Conservation (phyloP, 2,888 invertebrate genomes). For the Tuta absoluta region DNA sequence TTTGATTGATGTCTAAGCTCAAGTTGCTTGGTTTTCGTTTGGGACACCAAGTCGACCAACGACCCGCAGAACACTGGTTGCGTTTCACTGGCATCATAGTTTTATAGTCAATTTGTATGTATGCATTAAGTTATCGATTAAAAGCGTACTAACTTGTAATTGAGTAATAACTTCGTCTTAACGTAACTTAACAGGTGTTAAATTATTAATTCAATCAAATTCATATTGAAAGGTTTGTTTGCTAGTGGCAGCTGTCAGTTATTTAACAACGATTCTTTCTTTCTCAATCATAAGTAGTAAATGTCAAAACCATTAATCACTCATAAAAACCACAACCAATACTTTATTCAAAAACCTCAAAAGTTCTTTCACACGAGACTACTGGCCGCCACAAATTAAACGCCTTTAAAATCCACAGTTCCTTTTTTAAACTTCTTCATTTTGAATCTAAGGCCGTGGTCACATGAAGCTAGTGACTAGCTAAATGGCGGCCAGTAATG, state of each 20-base stretch:
- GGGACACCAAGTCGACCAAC: too few relatives aligned
- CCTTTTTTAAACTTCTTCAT: conserved; percentile 2
- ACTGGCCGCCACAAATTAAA: not conserved
- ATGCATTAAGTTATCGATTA: not conserved
- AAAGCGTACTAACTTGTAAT: not conserved
- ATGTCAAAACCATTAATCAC: conserved; percentile 8
- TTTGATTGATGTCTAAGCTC: conserved; percentile 9
- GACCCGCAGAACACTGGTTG: too few relatives aligned
- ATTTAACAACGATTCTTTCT: not conserved
- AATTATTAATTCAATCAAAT: not conserved
- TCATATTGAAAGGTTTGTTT: not conserved
- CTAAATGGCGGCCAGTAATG: conserved; percentile 43
- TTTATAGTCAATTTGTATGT: too few relatives aligned
- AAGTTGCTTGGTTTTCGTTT: not conserved
- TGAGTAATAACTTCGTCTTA: not conserved
- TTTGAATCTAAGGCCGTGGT: conserved; percentile 29
- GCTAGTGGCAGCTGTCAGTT: not conserved
- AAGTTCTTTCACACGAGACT: not conserved
- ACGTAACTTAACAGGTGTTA: not conserved
- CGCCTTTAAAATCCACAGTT: conserved; percentile 8
- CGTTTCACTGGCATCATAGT: too few relatives aligned
- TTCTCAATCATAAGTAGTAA: not conserved
- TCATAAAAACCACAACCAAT: not conserved
- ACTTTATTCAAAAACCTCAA: not conserved
- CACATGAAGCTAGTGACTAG: conserved; percentile 39